phyloP scores from a whole-genome alignment of 2,113 vertebrate species.

The Crotalus viridis region DNA sequence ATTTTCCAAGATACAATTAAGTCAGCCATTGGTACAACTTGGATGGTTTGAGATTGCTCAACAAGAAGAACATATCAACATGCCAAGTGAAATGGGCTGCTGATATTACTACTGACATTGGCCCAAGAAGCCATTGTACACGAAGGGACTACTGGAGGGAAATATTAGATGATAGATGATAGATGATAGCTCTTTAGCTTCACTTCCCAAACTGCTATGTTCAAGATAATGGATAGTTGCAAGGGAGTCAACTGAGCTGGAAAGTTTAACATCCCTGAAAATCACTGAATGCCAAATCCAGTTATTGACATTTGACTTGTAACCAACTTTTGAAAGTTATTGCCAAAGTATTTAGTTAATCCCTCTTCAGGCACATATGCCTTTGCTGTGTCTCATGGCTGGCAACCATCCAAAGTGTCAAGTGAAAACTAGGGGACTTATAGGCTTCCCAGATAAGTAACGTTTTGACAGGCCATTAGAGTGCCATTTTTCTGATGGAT shows the following conservation, averaged over 20 bases:
- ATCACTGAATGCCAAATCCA: constrained; percentile 54
- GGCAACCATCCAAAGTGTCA: constrained; percentile 5
- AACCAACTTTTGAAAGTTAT: constrained; percentile 31
- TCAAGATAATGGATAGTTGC: constrained; percentile 17
- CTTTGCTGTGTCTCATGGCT: constrained; percentile 9
- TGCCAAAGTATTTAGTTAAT: neutral
- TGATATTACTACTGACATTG: neutral
- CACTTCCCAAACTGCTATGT: neutral
- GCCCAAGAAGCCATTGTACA: neutral
- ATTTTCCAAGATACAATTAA: neutral
- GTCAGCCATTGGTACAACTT: neutral
- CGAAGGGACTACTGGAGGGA: neutral
- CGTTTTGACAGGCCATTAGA: constrained; percentile 33
- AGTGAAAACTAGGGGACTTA: neutral
- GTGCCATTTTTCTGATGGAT: constrained; percentile 23
- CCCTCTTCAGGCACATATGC: constrained; percentile 10
- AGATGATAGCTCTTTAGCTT: constrained; percentile 2
- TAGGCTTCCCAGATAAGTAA: neutral
- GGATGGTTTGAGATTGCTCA: neutral
- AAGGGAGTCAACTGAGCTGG: constrained; percentile 46
- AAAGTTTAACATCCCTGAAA: constrained; percentile 61
- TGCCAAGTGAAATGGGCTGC: neutral
- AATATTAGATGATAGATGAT: neutral
- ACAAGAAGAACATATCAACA: neutral
- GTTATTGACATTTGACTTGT: constrained; percentile 43